Evolutionary conservation across 2,797 vertebrate species (phyloP).

Genomic region (Gadopsis bispinosus): DNA sequence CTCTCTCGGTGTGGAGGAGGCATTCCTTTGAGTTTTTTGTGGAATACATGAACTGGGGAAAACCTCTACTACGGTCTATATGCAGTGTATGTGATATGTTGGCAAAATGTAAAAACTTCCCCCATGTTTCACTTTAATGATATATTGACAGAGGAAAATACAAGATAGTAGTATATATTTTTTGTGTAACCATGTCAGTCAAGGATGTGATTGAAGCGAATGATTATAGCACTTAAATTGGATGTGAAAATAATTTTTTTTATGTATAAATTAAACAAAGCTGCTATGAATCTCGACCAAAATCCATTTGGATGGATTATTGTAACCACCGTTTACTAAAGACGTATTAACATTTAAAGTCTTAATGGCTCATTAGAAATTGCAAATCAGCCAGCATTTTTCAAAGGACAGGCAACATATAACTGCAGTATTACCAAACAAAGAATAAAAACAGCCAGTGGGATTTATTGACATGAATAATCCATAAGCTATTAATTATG

Average conservation of each 20-base stretch:
- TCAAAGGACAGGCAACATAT: neutral
- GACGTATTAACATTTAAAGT: neutral
- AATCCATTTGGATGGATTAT: neutral
- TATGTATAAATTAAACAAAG: neutral
- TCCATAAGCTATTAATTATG: neutral
- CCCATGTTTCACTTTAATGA: neutral
- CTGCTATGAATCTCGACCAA: neutral
- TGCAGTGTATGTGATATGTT: neutral
- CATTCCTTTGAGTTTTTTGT: slow-evolving; percentile 45
- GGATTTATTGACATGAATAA: neutral
- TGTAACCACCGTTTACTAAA: neutral
- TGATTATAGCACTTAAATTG: neutral
- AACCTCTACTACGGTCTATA: neutral
- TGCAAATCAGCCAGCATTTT: neutral
- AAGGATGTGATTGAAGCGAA: neutral
- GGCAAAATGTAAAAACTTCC: neutral
- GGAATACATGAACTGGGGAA: slow-evolving; percentile 19
- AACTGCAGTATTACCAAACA: neutral
- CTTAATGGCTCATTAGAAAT: no score
- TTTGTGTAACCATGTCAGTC: neutral
- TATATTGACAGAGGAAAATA: neutral
- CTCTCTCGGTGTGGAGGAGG: slow-evolving; percentile 75
- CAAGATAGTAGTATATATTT: no score
- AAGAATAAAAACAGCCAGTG: neutral
- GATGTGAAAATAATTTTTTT: neutral